Evolutionary conservation across 2,113 vertebrate genomes (phyloP).

Genomic region (Pelecanoides urinatrix): DNA sequence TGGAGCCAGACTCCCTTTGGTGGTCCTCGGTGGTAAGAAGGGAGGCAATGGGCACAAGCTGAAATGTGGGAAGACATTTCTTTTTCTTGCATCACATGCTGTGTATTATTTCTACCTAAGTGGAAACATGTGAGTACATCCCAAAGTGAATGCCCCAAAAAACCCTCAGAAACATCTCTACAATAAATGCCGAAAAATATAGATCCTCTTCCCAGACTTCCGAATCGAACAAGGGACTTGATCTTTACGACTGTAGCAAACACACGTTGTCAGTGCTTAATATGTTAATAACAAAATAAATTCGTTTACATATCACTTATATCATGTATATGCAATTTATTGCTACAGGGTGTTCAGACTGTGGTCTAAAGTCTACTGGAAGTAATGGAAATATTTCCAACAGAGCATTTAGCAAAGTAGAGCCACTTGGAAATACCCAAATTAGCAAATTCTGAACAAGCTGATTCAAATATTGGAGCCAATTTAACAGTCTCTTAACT

Average conservation of each 20-base stretch:
- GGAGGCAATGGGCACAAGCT: background rate
- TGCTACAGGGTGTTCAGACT: background rate
- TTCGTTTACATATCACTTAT: background rate
- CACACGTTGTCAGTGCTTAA: background rate
- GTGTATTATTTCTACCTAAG: background rate
- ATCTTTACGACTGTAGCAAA: background rate
- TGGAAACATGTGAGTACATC: background rate
- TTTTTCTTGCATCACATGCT: background rate
- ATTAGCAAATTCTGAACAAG: background rate
- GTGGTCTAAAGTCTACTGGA: background rate
- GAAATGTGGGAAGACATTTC: background rate
- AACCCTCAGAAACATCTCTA: background rate
- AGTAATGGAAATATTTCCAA: background rate
- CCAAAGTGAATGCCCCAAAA: background rate
- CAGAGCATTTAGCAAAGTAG: background rate
- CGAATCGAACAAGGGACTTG: accelerated
- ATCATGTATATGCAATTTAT: background rate
- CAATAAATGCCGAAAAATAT: background rate
- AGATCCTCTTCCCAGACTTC: background rate
- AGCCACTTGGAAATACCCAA: background rate
- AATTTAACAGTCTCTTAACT: background rate
- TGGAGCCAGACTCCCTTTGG: background rate
- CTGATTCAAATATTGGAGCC: background rate
- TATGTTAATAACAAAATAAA: background rate
- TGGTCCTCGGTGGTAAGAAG: background rate